Evolutionary conservation across 2,888 invertebrate species (phyloP).

Genomic region (Leptopilina myrica): DNA sequence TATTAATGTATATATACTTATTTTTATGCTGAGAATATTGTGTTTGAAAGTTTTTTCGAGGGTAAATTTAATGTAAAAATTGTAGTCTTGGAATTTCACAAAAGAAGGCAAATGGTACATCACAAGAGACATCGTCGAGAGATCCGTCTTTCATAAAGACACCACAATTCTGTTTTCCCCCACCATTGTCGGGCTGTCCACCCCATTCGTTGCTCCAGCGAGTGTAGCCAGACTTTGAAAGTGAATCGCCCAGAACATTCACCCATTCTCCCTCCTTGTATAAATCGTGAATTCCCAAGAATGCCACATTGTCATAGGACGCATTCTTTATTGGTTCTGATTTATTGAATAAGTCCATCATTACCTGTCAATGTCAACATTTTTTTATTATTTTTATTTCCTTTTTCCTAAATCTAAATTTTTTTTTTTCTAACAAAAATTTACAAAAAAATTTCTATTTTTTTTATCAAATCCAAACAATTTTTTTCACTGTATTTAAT

Average conservation of each 20-base stretch:
- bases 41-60: too few relatives aligned
- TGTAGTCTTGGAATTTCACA: slow-evolving; percentile 64
- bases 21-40: too few relatives aligned
- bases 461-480: too few relatives aligned
- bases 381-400: background rate
- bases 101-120: slow-evolving; percentile 67
- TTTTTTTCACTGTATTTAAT: too few relatives aligned
- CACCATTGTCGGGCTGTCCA: slow-evolving; percentile 71
- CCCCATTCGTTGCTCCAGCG: slow-evolving; percentile 71
- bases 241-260: slow-evolving; percentile 68
- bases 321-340: slow-evolving; percentile 62
- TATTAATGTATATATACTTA: too few relatives aligned
- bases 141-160: slow-evolving; percentile 66
- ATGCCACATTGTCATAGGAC: slow-evolving; percentile 62
- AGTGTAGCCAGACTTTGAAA: slow-evolving; percentile 71
- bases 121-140: slow-evolving; percentile 70
- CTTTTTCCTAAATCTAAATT: too few relatives aligned
- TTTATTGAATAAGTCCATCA: slow-evolving; percentile 60
- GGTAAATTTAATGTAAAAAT: slow-evolving; percentile 39
- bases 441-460: too few relatives aligned
- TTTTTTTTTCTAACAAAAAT: too few relatives aligned
- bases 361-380: slow-evolving; percentile 52
- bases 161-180: slow-evolving; percentile 69
- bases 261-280: slow-evolving; percentile 73
- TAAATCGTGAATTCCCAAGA: slow-evolving; percentile 68